A percentile compares a stretch with the other conserved stretches of the same genome.
phyloP scores from a whole-genome alignment of 2,797 vertebrate species.

The Uromys caudimaculatus region DNA sequence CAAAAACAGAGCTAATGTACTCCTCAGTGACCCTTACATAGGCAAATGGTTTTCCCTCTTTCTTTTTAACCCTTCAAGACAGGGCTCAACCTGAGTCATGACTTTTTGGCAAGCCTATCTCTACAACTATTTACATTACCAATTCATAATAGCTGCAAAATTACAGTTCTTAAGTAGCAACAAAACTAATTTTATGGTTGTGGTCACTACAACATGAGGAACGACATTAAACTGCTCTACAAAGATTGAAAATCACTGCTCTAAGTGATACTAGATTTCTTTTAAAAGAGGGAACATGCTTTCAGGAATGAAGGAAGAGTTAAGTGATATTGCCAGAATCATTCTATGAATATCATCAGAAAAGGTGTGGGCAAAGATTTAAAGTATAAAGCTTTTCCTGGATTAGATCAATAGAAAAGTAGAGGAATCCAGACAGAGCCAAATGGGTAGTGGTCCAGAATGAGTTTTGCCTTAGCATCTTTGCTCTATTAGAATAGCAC shows the following conservation, averaged over 20 bases:
- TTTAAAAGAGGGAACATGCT: background rate
- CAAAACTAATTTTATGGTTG: background rate
- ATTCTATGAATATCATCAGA: background rate
- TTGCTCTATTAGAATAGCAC: background rate
- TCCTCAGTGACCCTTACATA: background rate
- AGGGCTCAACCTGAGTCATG: background rate
- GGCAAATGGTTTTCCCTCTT: background rate
- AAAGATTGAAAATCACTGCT: background rate
- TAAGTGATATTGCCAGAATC: background rate
- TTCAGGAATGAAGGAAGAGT: conserved; percentile 6
- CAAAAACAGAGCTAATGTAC: background rate
- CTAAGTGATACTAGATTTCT: background rate
- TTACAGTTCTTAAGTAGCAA: background rate
- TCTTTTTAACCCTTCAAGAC: background rate
- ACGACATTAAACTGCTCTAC: background rate
- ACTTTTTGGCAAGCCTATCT: background rate
- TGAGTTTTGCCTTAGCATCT: background rate
- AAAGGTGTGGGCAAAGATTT: background rate
- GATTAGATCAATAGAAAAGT: background rate
- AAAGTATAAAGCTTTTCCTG: background rate
- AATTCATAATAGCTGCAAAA: background rate
- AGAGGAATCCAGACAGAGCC: background rate
- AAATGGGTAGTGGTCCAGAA: background rate
- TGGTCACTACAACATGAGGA: background rate
- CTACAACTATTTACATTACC: background rate